Conservation (phyloP, 2,113 vertebrate species). For the Pygoscelis antarcticus region DNA sequence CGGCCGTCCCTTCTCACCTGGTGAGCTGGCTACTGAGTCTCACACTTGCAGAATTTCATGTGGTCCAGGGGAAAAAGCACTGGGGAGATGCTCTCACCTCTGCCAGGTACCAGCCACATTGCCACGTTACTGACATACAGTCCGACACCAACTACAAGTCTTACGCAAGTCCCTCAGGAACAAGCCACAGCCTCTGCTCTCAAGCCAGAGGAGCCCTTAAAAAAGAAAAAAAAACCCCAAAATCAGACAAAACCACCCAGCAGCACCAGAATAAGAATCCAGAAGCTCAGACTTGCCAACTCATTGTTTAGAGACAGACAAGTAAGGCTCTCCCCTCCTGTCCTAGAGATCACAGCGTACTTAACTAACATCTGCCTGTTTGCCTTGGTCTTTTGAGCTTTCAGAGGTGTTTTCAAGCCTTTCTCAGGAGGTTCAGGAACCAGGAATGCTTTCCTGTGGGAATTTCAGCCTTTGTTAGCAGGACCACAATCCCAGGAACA, state of each 20-base stretch:
- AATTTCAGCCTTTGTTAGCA: neutral
- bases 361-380: neutral
- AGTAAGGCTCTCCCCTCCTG: neutral
- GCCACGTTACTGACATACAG: neutral
- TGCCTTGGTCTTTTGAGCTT: neutral
- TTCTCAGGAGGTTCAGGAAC: neutral
- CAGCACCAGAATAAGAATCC: neutral
- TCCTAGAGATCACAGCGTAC: neutral
- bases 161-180: neutral
- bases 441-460: neutral
- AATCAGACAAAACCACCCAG: neutral
- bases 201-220: neutral
- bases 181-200: neutral
- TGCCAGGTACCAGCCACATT: neutral
- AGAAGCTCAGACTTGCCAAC: neutral
- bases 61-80: neutral
- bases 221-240: neutral
- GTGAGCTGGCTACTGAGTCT: fast-evolving
- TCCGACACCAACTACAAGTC: neutral
- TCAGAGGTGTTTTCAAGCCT: neutral
- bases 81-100: neutral
- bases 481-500: neutral
- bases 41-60: fast-evolving
- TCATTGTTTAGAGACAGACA: neutral
- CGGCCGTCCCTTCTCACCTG: neutral